Evolutionary conservation across 2,797 vertebrate species (phyloP).

Genomic region (Platalea minor): DNA sequence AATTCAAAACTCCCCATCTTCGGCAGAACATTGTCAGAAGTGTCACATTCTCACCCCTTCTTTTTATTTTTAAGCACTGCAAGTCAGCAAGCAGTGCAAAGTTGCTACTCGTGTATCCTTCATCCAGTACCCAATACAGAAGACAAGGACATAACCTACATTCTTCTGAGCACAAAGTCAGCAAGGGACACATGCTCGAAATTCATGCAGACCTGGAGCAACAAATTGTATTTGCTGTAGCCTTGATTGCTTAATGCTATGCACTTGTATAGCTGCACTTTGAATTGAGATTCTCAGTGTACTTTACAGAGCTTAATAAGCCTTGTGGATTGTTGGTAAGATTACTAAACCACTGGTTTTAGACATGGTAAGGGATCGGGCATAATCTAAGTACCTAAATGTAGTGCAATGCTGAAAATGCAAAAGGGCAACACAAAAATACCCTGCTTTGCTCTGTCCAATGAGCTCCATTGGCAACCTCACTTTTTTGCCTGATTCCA

Average conservation of each 20-base stretch:
- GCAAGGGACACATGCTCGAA: not conserved
- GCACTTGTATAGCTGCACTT: not conserved
- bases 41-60: not conserved
- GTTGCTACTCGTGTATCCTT: not conserved
- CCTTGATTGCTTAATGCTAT: not conserved
- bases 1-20: not conserved
- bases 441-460: not conserved
- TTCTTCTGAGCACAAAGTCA: not conserved
- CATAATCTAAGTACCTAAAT: not conserved
- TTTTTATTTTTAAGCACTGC: slow-evolving; percentile 48
- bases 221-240: not conserved
- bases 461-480: not conserved
- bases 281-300: not conserved
- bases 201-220: not conserved
- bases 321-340: not conserved
- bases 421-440: not conserved
- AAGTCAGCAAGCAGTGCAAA: slow-evolving; percentile 27
- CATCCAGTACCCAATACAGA: not conserved
- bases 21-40: not conserved
- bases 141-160: slow-evolving; percentile 3
- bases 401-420: not conserved
- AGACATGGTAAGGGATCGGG: not conserved
- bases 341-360: not conserved
- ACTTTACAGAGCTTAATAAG: not conserved
- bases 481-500: not conserved